Conservation (phyloP, 2,888 invertebrate genomes). For the Dexiosoma caninum region DNA sequence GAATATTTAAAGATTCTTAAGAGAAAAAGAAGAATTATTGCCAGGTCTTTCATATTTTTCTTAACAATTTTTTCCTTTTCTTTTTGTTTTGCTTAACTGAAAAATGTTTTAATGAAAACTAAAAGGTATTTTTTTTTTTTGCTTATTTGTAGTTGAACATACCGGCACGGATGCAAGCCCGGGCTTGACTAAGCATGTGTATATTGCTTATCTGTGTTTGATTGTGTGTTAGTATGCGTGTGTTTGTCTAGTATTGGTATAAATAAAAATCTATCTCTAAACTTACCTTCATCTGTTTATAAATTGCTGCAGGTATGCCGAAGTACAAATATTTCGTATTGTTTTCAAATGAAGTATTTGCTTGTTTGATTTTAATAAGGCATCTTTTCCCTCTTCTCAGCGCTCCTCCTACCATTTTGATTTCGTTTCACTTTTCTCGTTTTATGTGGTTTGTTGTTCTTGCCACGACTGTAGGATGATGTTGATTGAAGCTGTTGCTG, state of each 20-base stretch:
- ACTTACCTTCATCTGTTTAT: slow-evolving; percentile 29
- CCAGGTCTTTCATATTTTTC: slow-evolving; percentile 9
- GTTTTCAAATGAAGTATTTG: slow-evolving; percentile 55
- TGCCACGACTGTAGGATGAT: background rate
- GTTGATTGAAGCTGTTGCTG: slow-evolving; percentile 36
- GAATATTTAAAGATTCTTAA: background rate
- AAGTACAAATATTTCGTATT: slow-evolving; percentile 44
- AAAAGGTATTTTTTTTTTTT: slow-evolving; percentile 39
- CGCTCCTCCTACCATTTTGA: background rate
- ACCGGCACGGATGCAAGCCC: background rate
- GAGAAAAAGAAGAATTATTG: background rate
- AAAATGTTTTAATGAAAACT: slow-evolving; percentile 44
- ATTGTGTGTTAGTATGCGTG: background rate
- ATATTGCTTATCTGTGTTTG: no score
- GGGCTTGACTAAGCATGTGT: no score
- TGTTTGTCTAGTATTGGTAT: background rate
- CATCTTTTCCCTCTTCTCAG: slow-evolving; percentile 4
- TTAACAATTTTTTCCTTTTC: background rate
- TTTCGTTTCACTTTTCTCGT: background rate
- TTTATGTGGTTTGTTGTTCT: background rate
- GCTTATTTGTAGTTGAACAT: background rate
- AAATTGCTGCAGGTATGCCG: slow-evolving; percentile 21
- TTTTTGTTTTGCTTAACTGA: background rate
- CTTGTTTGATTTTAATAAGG: slow-evolving; percentile 59
- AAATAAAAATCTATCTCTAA: slow-evolving; percentile 23